Base-by-base conservation (phyloP, 2,888 invertebrate genomes). In the Celastrina argiolus region DNA sequence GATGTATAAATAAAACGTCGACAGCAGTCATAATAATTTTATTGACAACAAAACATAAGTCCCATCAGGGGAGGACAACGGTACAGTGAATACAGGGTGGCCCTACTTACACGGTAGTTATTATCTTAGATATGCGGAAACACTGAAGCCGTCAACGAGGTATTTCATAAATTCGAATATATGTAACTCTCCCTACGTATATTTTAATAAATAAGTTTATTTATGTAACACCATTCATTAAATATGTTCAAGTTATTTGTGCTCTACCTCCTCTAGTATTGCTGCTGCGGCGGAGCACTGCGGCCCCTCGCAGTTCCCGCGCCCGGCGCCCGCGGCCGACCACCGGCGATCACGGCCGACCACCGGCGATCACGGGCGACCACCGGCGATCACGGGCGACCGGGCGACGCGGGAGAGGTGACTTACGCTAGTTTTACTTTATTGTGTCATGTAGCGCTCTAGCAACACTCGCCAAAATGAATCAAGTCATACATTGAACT, bases 41-140 rank as follows among this genome's bases (percentile, higher is more conserved):
- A 87, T 86, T 86, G 77, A 83, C 82, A 88, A 87, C 87, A 85
- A 76, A 86, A 87, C 84, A 76, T 76, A 80, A 58, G 65, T 65
- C 28, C 65, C 58, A 31, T 22, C 31, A 74, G 78, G 71, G 76
- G 73, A 75, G 72, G 74, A 70, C 69, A 66, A 71, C 73, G 34
- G 56, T 42, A 51, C 42, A 67, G 59, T n/a, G n/a, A n/a, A 71
- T 66, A 67, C 70, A 71, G 74, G 76, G 51, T 28, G 28, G 36
- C 34, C 42, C 64, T 42, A 56, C 16, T 14, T 16, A 16, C 42
- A 8, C 8, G 14, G 12, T 22, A 12, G 12, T 41, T n/a, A 51
- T 22, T 26, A 12, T 26, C 51, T 12, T 10, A 51, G 22, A 59
- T 66, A 59, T 45, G 59, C 66, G 65, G 65, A 63, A 67, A 70